Evolutionary conservation across 2,888 invertebrate genomes (phyloP).

Genomic region (Hedychridium roseum): DNA sequence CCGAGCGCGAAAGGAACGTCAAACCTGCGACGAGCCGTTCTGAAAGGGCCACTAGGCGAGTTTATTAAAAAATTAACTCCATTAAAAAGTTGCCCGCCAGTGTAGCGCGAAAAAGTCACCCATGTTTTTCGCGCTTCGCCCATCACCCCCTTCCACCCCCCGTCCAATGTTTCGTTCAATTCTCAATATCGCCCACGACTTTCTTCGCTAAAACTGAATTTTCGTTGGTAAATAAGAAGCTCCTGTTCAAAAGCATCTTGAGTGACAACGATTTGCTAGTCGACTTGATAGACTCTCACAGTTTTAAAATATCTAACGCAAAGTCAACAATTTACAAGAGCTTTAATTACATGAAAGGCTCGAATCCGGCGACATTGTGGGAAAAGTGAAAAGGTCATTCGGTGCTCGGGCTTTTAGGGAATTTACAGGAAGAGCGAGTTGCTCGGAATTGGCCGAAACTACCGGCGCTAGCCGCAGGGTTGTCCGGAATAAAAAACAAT

Average conservation of each 20-base stretch:
- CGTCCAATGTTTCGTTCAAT: too few relatives aligned
- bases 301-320: too few relatives aligned
- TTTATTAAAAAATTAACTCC: constrained; percentile 33
- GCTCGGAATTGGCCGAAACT: constrained; percentile 19
- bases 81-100: constrained; percentile 22
- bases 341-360: constrained; percentile 25
- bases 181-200: too few relatives aligned
- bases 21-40: too few relatives aligned
- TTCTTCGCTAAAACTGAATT: too few relatives aligned
- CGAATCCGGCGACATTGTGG: constrained; percentile 1
- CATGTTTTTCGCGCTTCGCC: neutral
- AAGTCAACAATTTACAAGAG: too few relatives aligned
- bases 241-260: too few relatives aligned
- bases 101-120: neutral
- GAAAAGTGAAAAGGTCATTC: constrained; percentile 1
- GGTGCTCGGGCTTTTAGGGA: constrained; percentile 7
- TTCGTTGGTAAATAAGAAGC: too few relatives aligned
- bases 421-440: too few relatives aligned
- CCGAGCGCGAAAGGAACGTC: constrained; percentile 2
- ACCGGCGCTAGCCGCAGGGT: constrained; percentile 9
- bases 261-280: too few relatives aligned
- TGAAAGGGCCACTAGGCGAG: constrained; percentile 14
- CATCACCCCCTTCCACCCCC: neutral
- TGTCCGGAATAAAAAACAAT: too few relatives aligned
- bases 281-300: too few relatives aligned